phyloP scores from a whole-genome alignment of 2,888 invertebrate genomes.

The Sesia bembeciformis region DNA sequence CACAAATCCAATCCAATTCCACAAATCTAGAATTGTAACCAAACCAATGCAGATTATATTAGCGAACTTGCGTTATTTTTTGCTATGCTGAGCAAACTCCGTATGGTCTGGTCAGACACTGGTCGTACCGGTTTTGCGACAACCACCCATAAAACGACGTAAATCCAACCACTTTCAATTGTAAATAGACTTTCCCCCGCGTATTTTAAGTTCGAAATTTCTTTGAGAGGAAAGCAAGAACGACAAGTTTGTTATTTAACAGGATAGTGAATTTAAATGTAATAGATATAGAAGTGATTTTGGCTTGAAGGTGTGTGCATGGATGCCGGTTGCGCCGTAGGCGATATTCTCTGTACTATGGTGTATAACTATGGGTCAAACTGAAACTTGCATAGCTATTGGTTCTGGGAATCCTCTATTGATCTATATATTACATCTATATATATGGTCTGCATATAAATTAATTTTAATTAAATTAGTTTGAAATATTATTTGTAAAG shows the following conservation, averaged over 20 bases:
- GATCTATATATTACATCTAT: too few relatives aligned
- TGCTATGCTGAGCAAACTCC: constrained; percentile 42
- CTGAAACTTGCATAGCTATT: background rate
- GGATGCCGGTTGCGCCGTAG: constrained; percentile 29
- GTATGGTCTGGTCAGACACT: constrained; percentile 43
- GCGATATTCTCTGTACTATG: constrained; percentile 25
- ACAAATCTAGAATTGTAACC: too few relatives aligned
- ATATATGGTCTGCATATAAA: too few relatives aligned
- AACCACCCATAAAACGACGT: constrained; percentile 16
- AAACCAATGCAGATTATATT: background rate
- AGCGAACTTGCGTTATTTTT: constrained; percentile 31
- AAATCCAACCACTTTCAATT: constrained; percentile 3
- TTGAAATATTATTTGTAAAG: too few relatives aligned
- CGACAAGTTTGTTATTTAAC: background rate
- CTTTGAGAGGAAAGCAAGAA: background rate
- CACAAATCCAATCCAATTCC: too few relatives aligned
- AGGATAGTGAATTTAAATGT: background rate
- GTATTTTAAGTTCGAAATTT: constrained; percentile 2
- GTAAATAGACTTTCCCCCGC: constrained; percentile 13
- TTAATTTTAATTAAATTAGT: too few relatives aligned
- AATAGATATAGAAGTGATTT: constrained; percentile 17
- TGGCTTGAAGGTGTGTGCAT: constrained; percentile 8
- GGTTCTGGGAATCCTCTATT: too few relatives aligned
- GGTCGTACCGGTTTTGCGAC: constrained; percentile 49
- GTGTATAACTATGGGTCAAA: constrained; percentile 8